These are phyloP conservation scores for Gasterosteus nipponicus DNA, from an alignment of 2,113 vertebrate species.

Conservation along the genomic window DNA sequence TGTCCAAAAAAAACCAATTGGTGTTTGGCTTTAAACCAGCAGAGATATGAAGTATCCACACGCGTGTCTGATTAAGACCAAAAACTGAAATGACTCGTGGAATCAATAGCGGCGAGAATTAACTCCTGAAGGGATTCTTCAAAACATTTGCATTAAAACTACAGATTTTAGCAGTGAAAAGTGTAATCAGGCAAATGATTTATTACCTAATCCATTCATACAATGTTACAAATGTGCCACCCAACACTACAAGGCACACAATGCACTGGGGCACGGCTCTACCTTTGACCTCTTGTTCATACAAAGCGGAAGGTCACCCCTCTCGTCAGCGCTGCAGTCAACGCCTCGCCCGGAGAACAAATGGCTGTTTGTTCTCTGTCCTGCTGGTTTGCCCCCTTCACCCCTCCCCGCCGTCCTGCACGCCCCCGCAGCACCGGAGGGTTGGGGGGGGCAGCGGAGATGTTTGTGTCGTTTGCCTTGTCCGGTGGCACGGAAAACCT, in stretches of 20 bases:
- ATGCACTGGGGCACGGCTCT: slow-evolving; percentile 68
- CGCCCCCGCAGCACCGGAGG: slow-evolving; percentile 52
- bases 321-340: slow-evolving; percentile 69
- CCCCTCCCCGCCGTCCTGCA: slow-evolving; percentile 52
- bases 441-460: slow-evolving; percentile 34
- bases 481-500: slow-evolving; percentile 22
- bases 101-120: slow-evolving; percentile 1
- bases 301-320: slow-evolving; percentile 74
- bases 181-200: slow-evolving; percentile 3
- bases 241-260: slow-evolving; percentile 74
- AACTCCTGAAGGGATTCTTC: background rate
- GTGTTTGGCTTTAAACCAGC: slow-evolving; percentile 24
- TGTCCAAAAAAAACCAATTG: slow-evolving; percentile 18
- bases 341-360: slow-evolving; percentile 72
- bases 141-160: background rate
- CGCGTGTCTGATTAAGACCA: background rate
- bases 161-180: background rate
- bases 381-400: slow-evolving; percentile 3
- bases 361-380: slow-evolving; percentile 71
- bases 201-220: slow-evolving; percentile 24
- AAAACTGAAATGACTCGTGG: background rate
- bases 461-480: slow-evolving; percentile 34
- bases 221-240: slow-evolving; percentile 63
- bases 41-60: background rate
- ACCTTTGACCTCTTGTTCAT: slow-evolving; percentile 78